phyloP scores from a whole-genome alignment of 2,888 invertebrate genomes.

The Drosophila merina region DNA sequence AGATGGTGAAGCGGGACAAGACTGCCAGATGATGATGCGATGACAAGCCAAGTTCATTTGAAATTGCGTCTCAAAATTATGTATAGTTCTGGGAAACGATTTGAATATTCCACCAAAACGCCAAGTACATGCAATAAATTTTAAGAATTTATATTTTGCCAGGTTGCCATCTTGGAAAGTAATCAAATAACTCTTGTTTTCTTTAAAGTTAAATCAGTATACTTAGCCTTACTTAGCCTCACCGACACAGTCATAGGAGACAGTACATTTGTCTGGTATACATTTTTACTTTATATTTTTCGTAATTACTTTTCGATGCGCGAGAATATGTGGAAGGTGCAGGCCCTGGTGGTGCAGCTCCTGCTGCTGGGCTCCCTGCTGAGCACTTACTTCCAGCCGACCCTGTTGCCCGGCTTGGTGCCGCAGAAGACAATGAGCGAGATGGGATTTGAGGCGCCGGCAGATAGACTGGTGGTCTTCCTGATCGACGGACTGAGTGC shows the following conservation, averaged over 20 bases:
- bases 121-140: no score
- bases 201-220: not conserved
- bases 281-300: not conserved
- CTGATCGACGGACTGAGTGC: constrained; percentile 96
- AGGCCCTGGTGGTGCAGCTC: constrained; percentile 87
- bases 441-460: constrained; percentile 81
- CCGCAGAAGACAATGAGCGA: constrained; percentile 51
- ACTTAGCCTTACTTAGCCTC: not conserved
- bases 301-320: not conserved
- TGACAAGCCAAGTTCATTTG: not conserved
- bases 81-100: not conserved
- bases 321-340: constrained; percentile 78
- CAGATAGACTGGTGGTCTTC: constrained; percentile 93
- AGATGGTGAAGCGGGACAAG: constrained; percentile 9
- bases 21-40: constrained; percentile 10
- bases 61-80: not conserved
- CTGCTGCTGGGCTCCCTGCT: constrained; percentile 92
- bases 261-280: not conserved
- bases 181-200: not conserved
- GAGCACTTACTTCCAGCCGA: constrained; percentile 96
- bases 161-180: no score
- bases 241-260: not conserved
- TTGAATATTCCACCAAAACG: not conserved
- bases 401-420: constrained; percentile 87
- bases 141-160: no score